Percentiles rank a stretch among this genome's conserved stretches.
phyloP scores from a whole-genome alignment of 1,140 invertebrate species.

The Copidosoma floridanum region DNA sequence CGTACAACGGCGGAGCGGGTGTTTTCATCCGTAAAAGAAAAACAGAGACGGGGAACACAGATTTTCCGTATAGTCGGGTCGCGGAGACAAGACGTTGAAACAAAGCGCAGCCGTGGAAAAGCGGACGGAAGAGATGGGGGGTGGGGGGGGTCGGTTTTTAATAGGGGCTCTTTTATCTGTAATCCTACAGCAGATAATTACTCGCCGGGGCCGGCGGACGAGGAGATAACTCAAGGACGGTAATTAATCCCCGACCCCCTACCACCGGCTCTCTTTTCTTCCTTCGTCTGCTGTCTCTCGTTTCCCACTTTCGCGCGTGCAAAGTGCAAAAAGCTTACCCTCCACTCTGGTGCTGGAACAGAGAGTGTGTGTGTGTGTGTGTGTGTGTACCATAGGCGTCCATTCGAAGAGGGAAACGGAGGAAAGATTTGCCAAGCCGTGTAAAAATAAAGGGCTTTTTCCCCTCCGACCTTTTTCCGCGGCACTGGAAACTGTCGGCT shows the following conservation, averaged over 20 bases:
- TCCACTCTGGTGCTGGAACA: too few relatives aligned
- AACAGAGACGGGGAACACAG: background rate
- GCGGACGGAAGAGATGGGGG: slow-evolving; percentile 18
- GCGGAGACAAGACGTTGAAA: background rate
- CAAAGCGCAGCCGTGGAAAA: too few relatives aligned
- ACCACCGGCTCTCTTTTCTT: slow-evolving; percentile 21
- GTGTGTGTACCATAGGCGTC: too few relatives aligned
- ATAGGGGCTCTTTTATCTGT: slow-evolving; percentile 47
- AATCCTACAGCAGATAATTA: slow-evolving; percentile 50
- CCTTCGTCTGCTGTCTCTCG: slow-evolving; percentile 30
- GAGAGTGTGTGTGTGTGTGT: too few relatives aligned
- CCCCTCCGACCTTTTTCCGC: too few relatives aligned
- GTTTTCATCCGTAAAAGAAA: background rate
- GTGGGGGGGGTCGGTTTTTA: slow-evolving; percentile 36
- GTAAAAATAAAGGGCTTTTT: slow-evolving; percentile 15
- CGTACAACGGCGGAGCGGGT: background rate
- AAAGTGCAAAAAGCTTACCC: slow-evolving; percentile 31
- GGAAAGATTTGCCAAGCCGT: slow-evolving; percentile 7
- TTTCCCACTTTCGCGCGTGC: slow-evolving; percentile 28
- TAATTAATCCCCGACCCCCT: slow-evolving; percentile 45
- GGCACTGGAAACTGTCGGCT: too few relatives aligned
- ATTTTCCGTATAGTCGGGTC: slow-evolving; percentile 3
- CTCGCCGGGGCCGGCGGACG: slow-evolving; percentile 38
- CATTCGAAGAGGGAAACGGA: background rate
- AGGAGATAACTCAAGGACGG: slow-evolving; percentile 46